These are phyloP conservation scores for Metopia argyrocephala DNA, from an alignment of 2,888 invertebrate genomes.

Conservation along the genomic window DNA sequence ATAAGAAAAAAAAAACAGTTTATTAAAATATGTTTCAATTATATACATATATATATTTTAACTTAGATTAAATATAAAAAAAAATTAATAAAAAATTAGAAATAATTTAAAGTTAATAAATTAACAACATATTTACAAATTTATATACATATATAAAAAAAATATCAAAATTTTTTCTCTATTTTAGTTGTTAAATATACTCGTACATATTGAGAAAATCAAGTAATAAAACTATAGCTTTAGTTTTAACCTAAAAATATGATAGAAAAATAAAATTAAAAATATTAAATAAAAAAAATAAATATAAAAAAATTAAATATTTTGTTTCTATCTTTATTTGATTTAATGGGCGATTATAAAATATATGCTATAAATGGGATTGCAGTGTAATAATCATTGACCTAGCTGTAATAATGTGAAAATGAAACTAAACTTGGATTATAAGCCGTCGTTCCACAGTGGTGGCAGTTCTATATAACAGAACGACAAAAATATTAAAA, in stretches of 20 bases:
- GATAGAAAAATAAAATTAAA: not conserved
- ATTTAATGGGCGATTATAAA: too few relatives aligned
- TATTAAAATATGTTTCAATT: slow-evolving; percentile 36
- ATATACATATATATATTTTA: slow-evolving; percentile 47
- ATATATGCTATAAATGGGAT: too few relatives aligned
- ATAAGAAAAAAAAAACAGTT: slow-evolving; percentile 5
- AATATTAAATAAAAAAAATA: slow-evolving; percentile 18
- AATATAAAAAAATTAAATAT: slow-evolving; percentile 27
- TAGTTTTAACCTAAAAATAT: slow-evolving; percentile 36
- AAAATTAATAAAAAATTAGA: slow-evolving; percentile 26
- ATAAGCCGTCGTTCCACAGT: too few relatives aligned
- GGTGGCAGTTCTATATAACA: too few relatives aligned
- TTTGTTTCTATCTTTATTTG: not conserved
- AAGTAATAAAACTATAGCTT: not conserved
- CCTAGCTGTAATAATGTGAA: too few relatives aligned
- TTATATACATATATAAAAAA: not conserved
- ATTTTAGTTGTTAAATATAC: slow-evolving; percentile 30
- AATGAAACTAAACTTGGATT: too few relatives aligned
- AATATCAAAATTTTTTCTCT: slow-evolving; percentile 9
- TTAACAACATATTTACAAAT: slow-evolving; percentile 45
- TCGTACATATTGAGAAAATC: not conserved
- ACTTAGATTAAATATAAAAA: slow-evolving; percentile 42
- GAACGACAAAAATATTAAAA: too few relatives aligned
- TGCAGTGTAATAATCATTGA: too few relatives aligned
- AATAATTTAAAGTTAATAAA: slow-evolving; percentile 12